Conservation (phyloP, 2,113 vertebrate genomes). For the Cettia cetti region DNA sequence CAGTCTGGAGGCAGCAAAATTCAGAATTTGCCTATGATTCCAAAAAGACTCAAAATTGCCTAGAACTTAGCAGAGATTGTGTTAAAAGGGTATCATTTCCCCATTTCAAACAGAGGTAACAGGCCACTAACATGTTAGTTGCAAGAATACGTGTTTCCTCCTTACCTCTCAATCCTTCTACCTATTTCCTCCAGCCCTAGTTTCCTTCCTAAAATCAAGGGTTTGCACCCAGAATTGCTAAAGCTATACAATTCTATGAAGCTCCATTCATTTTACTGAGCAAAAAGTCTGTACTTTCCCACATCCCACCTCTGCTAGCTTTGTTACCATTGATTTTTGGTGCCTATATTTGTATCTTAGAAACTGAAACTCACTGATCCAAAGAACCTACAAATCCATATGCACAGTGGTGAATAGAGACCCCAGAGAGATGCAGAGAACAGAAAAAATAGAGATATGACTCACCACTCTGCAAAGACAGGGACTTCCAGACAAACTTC, state of each 20-base stretch:
- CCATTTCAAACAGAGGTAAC: neutral
- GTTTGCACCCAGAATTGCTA: neutral
- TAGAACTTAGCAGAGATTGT: neutral
- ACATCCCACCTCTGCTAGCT: neutral
- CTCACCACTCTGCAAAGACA: constrained; percentile 5
- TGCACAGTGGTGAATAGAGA: neutral
- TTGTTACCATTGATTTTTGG: neutral
- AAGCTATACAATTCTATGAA: neutral
- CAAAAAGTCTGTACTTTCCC: neutral
- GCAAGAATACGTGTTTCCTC: neutral
- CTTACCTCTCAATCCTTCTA: neutral
- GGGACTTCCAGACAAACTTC: neutral
- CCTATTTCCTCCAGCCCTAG: neutral
- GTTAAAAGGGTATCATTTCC: neutral
- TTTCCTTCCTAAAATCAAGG: neutral
- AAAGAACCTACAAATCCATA: neutral
- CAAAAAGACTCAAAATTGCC: neutral
- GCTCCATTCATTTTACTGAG: neutral
- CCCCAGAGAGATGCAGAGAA: neutral
- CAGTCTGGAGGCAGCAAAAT: neutral
- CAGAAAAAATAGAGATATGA: neutral
- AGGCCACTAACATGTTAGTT: neutral
- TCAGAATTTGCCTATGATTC: neutral
- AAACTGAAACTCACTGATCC: neutral
- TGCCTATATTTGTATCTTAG: neutral